Base-by-base conservation (phyloP, 2,888 invertebrate genomes). In the Alentia gelatinosa region DNA sequence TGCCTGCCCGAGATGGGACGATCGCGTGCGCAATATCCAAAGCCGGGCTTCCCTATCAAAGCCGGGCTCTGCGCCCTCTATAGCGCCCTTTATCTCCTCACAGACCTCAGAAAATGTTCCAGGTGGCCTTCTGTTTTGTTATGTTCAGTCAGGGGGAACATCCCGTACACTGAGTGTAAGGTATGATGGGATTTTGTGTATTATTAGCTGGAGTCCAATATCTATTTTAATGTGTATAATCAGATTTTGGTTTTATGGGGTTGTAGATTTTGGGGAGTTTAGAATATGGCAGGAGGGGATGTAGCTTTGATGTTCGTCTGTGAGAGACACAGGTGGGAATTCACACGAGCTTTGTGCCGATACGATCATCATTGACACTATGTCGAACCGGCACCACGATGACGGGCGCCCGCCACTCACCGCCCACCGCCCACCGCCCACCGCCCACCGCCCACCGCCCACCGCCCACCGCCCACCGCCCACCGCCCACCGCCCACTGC, bases 251-350 rank as follows among this genome's bases (percentile, higher is more conserved):
- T 26, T 1, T 1, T 47, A 19, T 47, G 19, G 47, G 19, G 47
- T 47, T 47, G 47, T 47, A 19, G 47, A 12, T 5, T 63, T n/a
- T n/a, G 15, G 63, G 5, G n/a, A n/a, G n/a, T n/a, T n/a, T n/a
- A n/a, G n/a, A 39, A 79, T 39, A n/a, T 79, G 79, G n/a, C 39
- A 4, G 1, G 39, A 39, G 26, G 79, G 19, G 79, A 15, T 79
- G 79, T 79, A 79, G 79, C 79, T 79, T 79, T 79, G 79, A 79
- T 79, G 79, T 79, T 79, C 79, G 35, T 15, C 79, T 79, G 79
- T 79, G 79, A 79, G 79, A 79, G 79, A 79, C 79, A 79, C 79
- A 79, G 79, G 79, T 79, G 79, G 79, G 79, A 79, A 39, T 79
- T 79, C 79, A 79, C 79, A 79, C 79, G 79, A 79, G 79, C 79